Percentiles rank a stretch among this genome's conserved stretches.
phyloP scores from a whole-genome alignment of 1,140 invertebrate genomes.

The Procambarus clarkii region DNA sequence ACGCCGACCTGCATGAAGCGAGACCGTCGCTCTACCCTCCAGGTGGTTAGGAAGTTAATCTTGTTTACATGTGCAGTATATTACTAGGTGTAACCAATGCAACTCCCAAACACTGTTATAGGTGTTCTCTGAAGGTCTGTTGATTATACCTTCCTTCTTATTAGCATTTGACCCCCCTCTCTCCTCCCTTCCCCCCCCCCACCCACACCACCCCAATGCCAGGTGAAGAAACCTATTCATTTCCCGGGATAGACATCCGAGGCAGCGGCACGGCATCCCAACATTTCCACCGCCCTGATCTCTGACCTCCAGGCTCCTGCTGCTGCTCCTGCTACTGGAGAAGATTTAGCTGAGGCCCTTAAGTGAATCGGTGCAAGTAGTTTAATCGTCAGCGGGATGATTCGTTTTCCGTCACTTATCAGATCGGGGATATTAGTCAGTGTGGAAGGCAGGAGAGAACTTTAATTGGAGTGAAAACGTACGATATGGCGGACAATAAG shows the following conservation, averaged over 20 bases:
- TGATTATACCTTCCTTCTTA: too few species aligned
- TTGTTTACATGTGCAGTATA: too few species aligned
- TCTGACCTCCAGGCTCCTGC: not conserved
- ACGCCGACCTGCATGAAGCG: too few species aligned
- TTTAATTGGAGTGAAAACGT: not conserved
- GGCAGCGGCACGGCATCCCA: not conserved
- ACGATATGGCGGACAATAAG: not conserved
- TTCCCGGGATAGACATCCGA: not conserved
- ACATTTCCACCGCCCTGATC: not conserved
- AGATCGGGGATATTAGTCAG: not conserved
- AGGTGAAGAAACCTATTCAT: not conserved
- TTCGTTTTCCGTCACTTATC: slow-evolving; percentile 14
- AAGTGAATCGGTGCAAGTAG: not conserved
- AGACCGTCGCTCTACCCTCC: too few species aligned
- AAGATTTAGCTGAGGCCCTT: not conserved
- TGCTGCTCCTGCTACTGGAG: not conserved
- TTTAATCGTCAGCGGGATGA: not conserved
- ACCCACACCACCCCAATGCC: too few species aligned
- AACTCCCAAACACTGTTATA: too few species aligned
- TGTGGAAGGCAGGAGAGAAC: not conserved
- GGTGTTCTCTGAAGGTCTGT: too few species aligned
- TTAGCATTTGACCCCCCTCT: too few species aligned
- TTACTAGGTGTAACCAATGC: too few species aligned
- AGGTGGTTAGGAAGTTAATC: too few species aligned
- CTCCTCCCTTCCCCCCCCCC: too few species aligned